Evolutionary conservation across 1,140 invertebrate genomes (phyloP), one percentile per base, ranked within the genome.

Genomic region (Orussus abietinus): DNA sequence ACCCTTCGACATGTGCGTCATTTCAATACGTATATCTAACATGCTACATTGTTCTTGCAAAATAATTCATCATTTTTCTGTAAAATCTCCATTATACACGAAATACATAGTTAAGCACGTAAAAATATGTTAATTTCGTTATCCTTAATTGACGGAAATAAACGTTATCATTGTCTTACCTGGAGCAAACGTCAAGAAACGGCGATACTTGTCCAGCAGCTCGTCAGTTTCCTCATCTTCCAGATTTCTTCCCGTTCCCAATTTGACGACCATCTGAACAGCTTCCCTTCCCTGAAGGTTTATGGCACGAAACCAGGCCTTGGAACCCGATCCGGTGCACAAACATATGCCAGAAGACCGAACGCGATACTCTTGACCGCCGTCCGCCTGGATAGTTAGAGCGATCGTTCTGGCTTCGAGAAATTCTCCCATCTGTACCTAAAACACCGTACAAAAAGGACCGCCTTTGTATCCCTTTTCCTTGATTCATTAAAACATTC

Each of bases 261-360:
- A 41, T 14, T 38, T 12, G 3, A 20, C 30, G 26, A 56, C 29
- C 10, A 4, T 34, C 29, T 34, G 40, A 33, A 57, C 10, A 13
- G 44, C 50, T 28, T 49, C 39, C 11, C 19, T 12, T 2, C 45
- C 30, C 13, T 41, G 32, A 3, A 43, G 5, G 45, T 96, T 96
- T 45, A 96, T 96, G 13, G 63, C 93, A 92, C 56, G 11, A 60
- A 86, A 88, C 94, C 95, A 98, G 0, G 90, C 95, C 6, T 90
- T 94, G 9, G 92, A 96, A 1, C 94, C 94, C 0, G 94, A 96
- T 7, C 94, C 94, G 2, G 93, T 96, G 46, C 84, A 90, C 9
- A 96, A 82, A 49, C 92, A 96, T 1, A 98, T 66, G 0, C 95
- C 95, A 1, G 92, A 96, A 64, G 90, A 92, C 69, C 96, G 96